Evolutionary conservation across 2,888 invertebrate genomes (phyloP).

Genomic region (Idaea straminata): DNA sequence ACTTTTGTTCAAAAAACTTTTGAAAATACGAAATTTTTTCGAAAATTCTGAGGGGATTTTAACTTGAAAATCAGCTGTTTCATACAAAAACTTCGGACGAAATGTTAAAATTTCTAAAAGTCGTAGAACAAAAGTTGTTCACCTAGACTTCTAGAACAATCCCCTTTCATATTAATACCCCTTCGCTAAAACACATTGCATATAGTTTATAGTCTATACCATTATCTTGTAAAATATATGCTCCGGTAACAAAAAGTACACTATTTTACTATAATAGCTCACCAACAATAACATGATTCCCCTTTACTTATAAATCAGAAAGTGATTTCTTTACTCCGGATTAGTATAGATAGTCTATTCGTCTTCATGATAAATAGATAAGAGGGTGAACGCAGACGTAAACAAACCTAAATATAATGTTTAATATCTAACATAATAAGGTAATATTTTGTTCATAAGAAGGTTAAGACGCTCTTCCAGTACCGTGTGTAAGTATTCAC

Average conservation of each 20-base stretch:
- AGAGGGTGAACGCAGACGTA: constrained; percentile 20
- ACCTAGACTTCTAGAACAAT: too few relatives aligned
- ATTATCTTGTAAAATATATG: background rate
- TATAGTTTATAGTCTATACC: background rate
- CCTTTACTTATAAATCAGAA: constrained; percentile 26
- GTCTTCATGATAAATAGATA: constrained; percentile 26
- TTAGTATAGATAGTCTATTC: constrained; percentile 24
- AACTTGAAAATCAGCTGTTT: too few relatives aligned
- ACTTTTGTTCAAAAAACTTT: too few relatives aligned
- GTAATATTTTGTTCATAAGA: constrained; percentile 6
- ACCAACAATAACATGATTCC: constrained; percentile 12
- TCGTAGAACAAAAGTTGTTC: too few relatives aligned
- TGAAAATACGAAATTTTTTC: too few relatives aligned
- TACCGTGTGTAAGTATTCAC: too few relatives aligned
- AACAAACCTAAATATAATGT: constrained; percentile 15
- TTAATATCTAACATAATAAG: constrained; percentile 2
- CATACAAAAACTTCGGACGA: too few relatives aligned
- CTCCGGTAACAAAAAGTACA: constrained; percentile 3
- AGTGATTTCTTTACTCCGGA: constrained; percentile 25
- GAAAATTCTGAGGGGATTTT: too few relatives aligned
- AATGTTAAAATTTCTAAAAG: too few relatives aligned
- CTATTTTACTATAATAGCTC: constrained; percentile 1
- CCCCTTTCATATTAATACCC: too few relatives aligned
- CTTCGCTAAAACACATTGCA: too few relatives aligned
- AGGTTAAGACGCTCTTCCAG: too few relatives aligned